phyloP scores from a whole-genome alignment of 2,797 vertebrate species.

The Argyrosomus regius region DNA sequence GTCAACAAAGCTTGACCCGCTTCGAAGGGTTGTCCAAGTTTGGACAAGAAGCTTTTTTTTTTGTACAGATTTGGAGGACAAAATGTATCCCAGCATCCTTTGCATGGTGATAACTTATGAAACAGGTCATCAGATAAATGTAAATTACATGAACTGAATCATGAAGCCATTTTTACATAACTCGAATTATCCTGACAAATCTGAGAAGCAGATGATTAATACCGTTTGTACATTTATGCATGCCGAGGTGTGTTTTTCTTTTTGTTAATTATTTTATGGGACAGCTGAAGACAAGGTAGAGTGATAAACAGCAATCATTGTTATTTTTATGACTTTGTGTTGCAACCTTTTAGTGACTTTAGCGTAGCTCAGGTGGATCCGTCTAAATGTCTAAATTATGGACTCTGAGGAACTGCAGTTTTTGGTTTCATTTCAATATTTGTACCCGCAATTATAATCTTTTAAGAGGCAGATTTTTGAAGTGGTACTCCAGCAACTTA shows the following conservation, averaged over 20 bases:
- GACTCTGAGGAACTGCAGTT: no score
- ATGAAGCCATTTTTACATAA: slow-evolving; percentile 2
- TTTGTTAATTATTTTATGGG: no score
- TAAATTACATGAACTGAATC: not conserved
- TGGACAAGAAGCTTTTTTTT: slow-evolving; percentile 16
- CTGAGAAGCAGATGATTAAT: not conserved
- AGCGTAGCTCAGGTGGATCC: not conserved
- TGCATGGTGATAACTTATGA: not conserved
- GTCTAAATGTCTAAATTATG: not conserved
- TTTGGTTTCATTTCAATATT: not conserved
- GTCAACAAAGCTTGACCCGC: slow-evolving; percentile 4
- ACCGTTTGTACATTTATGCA: not conserved
- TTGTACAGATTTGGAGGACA: slow-evolving; percentile 29
- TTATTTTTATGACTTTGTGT: not conserved
- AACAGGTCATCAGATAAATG: slow-evolving; percentile 31
- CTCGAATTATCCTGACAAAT: not conserved
- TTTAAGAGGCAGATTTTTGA: not conserved
- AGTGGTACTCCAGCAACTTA: not conserved
- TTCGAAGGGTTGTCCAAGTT: slow-evolving; percentile 32
- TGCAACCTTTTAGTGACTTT: not conserved
- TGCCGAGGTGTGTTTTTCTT: not conserved
- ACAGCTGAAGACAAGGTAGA: no score
- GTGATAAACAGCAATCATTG: no score
- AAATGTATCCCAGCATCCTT: not conserved
- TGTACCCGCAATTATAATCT: not conserved